Conservation (phyloP, 2,888 invertebrate species). For the Sinotaia quadrata region DNA sequence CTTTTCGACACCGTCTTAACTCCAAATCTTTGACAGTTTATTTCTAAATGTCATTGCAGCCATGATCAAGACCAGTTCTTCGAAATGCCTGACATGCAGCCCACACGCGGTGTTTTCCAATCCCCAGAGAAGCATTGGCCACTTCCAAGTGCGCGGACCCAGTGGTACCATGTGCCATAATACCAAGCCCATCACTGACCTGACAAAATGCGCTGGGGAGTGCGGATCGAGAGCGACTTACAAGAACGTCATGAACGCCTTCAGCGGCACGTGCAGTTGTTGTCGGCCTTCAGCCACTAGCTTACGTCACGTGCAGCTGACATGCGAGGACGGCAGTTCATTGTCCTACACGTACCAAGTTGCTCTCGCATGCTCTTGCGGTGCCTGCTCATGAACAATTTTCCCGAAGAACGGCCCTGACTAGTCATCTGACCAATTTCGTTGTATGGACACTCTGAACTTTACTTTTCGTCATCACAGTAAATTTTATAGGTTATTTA, state of each 20-base stretch:
- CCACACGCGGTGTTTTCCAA: constrained; percentile 51
- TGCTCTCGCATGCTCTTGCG: constrained; percentile 54
- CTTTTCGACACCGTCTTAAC: no score
- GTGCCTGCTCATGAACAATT: constrained; percentile 40
- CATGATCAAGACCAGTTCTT: background rate
- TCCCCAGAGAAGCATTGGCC: constrained; percentile 48
- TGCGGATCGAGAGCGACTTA: constrained; percentile 52
- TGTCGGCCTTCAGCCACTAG: constrained; percentile 50
- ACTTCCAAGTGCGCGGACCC: constrained; percentile 48
- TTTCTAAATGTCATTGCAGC: no score
- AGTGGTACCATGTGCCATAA: constrained; percentile 49
- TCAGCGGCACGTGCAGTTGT: constrained; percentile 53
- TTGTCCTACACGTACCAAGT: constrained; percentile 48
- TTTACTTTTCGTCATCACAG: no score
- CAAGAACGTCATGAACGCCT: constrained; percentile 48
- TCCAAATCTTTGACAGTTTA: no score
- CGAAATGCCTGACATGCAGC: constrained; percentile 47
- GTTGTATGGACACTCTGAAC: background rate
- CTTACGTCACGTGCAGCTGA: constrained; percentile 44
- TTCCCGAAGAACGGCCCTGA: no score
- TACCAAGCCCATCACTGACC: constrained; percentile 46
- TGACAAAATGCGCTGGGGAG: constrained; percentile 58
- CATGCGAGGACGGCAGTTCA: constrained; percentile 53
- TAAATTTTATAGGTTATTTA: no score
- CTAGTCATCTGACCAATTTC: background rate